Base-by-base conservation (phyloP, 2,113 vertebrate genomes). In the Ceyx melanurus region DNA sequence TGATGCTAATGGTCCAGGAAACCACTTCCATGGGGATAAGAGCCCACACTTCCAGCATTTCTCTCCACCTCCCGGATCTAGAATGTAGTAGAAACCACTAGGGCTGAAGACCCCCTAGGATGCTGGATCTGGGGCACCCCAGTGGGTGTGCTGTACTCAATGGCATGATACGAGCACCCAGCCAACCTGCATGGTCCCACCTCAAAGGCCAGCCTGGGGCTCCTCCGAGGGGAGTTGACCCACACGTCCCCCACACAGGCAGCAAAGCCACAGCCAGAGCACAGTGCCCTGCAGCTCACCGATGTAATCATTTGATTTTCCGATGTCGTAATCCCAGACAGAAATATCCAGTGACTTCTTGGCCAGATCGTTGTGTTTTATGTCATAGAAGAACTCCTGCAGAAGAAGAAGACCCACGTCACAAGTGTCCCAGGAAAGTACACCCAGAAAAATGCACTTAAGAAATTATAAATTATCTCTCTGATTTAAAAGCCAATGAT, bases 291-390 rank as follows among this genome's bases (percentile, higher is more conserved):
- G 7, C 68, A 26, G 89, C 98, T 98, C 92, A 99, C 99, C 99
- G 0, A 99, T 99, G 86, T 99, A 99, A 83, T 99, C 99, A 1
- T 99, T 99, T 10, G 99, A 98, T 88, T 99, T 99, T 11, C 99
- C 99, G 0, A 99, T 99, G 90, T 99, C 99, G 0, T 99, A 99
- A 97, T 99, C 99, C 99, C 99, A 99, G 91, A 99, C 99, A 0
- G 99, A 99, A 95, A 99, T 97, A 73, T 99, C 99, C 97, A 99
- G 98, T 1, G 97, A 98, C 93, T 99, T 99, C 98, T 99, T 99
- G 7, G 99, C 99, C 95, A 99, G 97, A 53, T 99, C 98, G 0
- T 98, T 98, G 94, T 99, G 99, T 94, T 99, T 99, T 95, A 99
- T 99, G 22, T 99, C 99, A 22, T 99, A 99, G 98, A 98, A 98